phyloP scores from a whole-genome alignment of 2,113 vertebrate genomes.

The Sigmodon hispidus region DNA sequence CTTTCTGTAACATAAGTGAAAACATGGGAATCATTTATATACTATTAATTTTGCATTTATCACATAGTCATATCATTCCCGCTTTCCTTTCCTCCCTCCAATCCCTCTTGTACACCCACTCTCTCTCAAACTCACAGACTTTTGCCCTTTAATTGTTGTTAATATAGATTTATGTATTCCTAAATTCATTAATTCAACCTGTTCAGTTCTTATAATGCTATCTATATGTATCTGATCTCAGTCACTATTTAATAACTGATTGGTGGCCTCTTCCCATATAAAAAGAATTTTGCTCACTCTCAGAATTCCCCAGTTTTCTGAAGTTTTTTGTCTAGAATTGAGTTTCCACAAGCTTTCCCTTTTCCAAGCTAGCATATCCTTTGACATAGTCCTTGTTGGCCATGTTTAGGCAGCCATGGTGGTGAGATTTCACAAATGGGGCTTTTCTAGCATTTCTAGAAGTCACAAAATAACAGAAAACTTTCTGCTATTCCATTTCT shows the following conservation, averaged over 20 bases:
- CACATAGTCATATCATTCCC: background rate
- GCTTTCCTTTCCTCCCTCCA: background rate
- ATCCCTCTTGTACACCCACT: background rate
- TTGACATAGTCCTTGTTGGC: background rate
- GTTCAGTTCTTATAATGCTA: background rate
- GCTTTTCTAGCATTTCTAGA: background rate
- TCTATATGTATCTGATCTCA: background rate
- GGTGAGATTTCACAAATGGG: no score
- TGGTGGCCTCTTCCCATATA: background rate
- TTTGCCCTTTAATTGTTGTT: background rate
- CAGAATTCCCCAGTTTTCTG: background rate
- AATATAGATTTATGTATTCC: background rate
- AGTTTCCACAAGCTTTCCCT: background rate
- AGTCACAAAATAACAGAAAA: background rate
- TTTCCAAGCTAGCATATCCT: background rate
- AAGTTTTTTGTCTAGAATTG: background rate
- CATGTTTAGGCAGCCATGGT: background rate
- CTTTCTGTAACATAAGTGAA: constrained; percentile 1
- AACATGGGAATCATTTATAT: background rate
- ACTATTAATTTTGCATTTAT: background rate
- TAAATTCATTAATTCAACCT: background rate
- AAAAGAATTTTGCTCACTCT: background rate
- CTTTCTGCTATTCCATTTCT: background rate
- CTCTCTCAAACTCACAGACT: background rate
- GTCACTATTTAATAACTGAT: background rate